Conservation (phyloP, 1,140 invertebrate species). For the Formica selysi region DNA sequence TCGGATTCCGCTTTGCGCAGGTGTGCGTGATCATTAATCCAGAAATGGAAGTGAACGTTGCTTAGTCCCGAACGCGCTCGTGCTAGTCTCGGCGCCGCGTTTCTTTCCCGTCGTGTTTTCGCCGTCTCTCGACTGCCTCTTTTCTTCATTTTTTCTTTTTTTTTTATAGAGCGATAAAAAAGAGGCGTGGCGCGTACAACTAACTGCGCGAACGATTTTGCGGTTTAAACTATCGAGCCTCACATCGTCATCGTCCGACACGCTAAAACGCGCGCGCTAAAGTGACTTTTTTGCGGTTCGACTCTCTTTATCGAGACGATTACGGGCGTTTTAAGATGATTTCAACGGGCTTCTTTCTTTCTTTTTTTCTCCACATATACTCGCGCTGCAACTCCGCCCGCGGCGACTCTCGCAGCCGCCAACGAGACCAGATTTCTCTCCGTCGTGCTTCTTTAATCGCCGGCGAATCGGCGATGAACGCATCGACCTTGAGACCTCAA, state of each 20-base stretch:
- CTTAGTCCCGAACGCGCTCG: slow-evolving; percentile 51
- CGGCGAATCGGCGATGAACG: slow-evolving; percentile 3
- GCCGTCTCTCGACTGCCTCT: slow-evolving; percentile 38
- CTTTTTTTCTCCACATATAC: neutral
- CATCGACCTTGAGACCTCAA: slow-evolving; percentile 41
- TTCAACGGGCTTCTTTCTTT: slow-evolving; percentile 20
- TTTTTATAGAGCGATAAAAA: slow-evolving; percentile 63
- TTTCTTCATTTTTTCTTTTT: neutral
- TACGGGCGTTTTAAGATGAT: slow-evolving; percentile 62
- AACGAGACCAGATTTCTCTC: slow-evolving; percentile 32
- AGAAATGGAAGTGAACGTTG: slow-evolving; percentile 75
- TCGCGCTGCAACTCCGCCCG: slow-evolving; percentile 22
- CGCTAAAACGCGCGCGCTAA: slow-evolving; percentile 18
- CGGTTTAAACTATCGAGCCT: slow-evolving; percentile 58
- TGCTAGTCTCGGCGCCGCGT: slow-evolving; percentile 41
- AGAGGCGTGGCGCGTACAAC: slow-evolving; percentile 57
- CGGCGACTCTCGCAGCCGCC: slow-evolving; percentile 12
- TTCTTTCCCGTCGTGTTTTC: slow-evolving; percentile 54
- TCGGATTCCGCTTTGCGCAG: slow-evolving; percentile 69
- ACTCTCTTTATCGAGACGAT: slow-evolving; percentile 48
- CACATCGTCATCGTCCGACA: neutral
- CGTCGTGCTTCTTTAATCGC: slow-evolving; percentile 19
- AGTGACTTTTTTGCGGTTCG: slow-evolving; percentile 65
- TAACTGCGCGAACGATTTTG: slow-evolving; percentile 55
- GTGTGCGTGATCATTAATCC: slow-evolving; percentile 76